phyloP scores from a whole-genome alignment of 2,888 invertebrate species.

The Myopa testacea region DNA sequence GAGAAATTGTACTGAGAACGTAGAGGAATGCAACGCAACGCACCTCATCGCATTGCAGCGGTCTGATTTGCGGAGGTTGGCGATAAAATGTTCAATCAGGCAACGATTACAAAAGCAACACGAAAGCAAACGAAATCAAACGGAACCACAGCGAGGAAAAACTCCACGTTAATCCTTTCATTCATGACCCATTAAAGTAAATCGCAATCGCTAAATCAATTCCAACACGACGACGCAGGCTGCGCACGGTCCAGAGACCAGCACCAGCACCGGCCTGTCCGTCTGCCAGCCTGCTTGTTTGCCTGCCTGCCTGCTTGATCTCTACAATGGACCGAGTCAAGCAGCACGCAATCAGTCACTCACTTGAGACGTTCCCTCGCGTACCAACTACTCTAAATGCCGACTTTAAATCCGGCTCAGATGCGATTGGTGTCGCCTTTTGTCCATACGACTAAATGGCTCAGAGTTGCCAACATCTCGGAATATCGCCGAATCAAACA shows the following conservation, averaged over 20 bases:
- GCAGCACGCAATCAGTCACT: conserved; percentile 48
- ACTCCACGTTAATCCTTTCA: conserved; percentile 46
- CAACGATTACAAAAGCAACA: conserved; percentile 17
- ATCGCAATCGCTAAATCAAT: conserved; percentile 50
- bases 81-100: conserved; percentile 29
- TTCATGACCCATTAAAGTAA: conserved; percentile 51
- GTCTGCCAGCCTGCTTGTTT: neutral
- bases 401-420: conserved; percentile 17
- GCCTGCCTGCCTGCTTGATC: neutral
- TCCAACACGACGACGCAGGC: conserved; percentile 21
- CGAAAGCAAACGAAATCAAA: neutral
- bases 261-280: neutral
- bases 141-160: neutral
- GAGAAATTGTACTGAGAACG: neutral
- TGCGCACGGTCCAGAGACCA: neutral
- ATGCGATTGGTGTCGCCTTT: conserved; percentile 36
- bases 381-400: neutral
- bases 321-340: neutral
- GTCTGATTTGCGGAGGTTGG: conserved; percentile 13
- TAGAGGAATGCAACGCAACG: neutral
- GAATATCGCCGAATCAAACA: neutral
- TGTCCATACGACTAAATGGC: conserved; percentile 6
- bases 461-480: conserved; percentile 21
- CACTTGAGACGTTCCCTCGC: conserved; percentile 6
- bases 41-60: no score